These are phyloP conservation scores for Cirrhinus molitorella DNA, from an alignment of 2,797 vertebrate species.

Conservation along the genomic window DNA sequence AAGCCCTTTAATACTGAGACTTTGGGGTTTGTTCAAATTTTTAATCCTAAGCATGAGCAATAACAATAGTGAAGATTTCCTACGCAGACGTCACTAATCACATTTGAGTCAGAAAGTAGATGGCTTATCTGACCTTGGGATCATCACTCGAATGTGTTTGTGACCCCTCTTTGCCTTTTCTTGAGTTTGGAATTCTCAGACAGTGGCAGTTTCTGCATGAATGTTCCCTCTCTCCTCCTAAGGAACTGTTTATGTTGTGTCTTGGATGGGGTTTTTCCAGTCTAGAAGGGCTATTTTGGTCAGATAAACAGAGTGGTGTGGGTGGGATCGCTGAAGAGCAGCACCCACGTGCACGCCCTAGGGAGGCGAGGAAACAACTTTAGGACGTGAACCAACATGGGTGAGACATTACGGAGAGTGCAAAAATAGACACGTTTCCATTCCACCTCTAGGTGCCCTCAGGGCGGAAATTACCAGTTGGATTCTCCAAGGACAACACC, in stretches of 20 bases:
- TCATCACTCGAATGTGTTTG: background rate
- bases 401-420: conserved; percentile 46
- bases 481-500: conserved; percentile 30
- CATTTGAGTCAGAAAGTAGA: background rate
- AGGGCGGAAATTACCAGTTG: conserved; percentile 51
- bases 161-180: background rate
- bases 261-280: conserved; percentile 79
- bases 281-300: conserved; percentile 80
- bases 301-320: conserved; percentile 81
- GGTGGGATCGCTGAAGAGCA: conserved; percentile 68
- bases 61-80: background rate
- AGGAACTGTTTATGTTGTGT: conserved; percentile 65
- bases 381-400: conserved; percentile 73
- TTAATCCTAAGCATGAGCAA: background rate
- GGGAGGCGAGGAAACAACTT: conserved; percentile 65
- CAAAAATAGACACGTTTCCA: conserved; percentile 73
- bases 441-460: conserved; percentile 56
- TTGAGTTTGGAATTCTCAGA: conserved; percentile 31
- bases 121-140: background rate
- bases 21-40: background rate
- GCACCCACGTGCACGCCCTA: conserved; percentile 22
- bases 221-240: conserved; percentile 68
- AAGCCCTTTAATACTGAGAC: background rate
- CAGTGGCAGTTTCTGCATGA: conserved; percentile 64
- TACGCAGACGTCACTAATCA: background rate